These are phyloP conservation scores for Urocyon cinereoargenteus DNA, from an alignment of 2,797 vertebrate genomes.

Conservation along the genomic window DNA sequence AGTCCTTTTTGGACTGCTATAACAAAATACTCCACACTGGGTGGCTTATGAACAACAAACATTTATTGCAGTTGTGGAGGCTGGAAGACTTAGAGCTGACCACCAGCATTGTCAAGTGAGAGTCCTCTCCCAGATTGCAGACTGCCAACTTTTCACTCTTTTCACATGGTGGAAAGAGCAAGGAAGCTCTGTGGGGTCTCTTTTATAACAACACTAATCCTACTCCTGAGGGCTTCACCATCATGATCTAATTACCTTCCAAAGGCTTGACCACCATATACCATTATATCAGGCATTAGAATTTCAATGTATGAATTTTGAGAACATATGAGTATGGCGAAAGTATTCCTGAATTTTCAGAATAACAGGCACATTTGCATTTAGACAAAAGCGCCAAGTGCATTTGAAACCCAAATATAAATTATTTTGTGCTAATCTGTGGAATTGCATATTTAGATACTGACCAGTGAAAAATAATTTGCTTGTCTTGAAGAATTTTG, in stretches of 20 bases:
- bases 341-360: not conserved
- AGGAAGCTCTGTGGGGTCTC: not conserved
- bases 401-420: constrained; percentile 11
- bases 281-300: not conserved
- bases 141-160: not conserved
- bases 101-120: not conserved
- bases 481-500: constrained; percentile 1
- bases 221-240: not conserved
- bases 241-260: not conserved
- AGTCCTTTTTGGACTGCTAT: not conserved
- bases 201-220: not conserved
- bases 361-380: not conserved
- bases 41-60: not conserved
- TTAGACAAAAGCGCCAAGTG: not conserved
- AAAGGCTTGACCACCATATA: not conserved
- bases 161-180: not conserved
- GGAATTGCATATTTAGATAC: constrained; percentile 38
- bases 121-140: not conserved
- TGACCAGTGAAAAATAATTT: constrained; percentile 35
- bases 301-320: not conserved
- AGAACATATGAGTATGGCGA: not conserved
- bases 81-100: not conserved
- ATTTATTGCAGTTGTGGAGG: not conserved
- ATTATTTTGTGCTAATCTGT: constrained; percentile 33
- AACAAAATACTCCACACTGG: not conserved